These are phyloP conservation scores for Brachypteracias leptosomus DNA, from an alignment of 2,113 vertebrate species.

Conservation along the genomic window DNA sequence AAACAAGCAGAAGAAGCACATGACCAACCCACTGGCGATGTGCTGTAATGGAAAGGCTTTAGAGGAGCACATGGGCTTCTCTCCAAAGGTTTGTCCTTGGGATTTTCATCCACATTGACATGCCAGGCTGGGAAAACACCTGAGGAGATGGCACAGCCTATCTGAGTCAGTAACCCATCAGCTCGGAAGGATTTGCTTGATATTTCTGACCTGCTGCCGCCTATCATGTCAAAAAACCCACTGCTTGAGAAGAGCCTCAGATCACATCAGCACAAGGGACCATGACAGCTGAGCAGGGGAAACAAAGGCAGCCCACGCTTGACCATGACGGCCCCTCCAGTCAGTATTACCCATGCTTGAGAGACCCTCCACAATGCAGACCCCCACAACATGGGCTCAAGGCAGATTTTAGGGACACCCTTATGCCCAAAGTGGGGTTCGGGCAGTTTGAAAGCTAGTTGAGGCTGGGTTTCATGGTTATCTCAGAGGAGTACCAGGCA, in stretches of 20 bases:
- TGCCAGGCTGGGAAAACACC: background rate
- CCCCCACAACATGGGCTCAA: accelerated
- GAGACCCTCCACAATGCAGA: background rate
- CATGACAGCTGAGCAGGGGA: background rate
- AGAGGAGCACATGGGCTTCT: background rate
- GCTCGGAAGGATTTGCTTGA: background rate
- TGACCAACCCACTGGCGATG: accelerated
- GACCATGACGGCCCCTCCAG: background rate
- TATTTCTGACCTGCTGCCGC: conserved; percentile 9
- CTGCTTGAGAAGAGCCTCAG: background rate
- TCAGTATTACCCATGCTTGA: background rate
- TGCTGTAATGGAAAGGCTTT: background rate
- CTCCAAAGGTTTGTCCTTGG: background rate
- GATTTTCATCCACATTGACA: background rate
- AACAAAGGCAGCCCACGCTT: background rate
- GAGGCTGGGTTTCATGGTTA: background rate
- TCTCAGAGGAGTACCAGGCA: background rate
- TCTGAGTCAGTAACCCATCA: background rate
- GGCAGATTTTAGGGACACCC: background rate
- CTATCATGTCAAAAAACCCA: conserved; percentile 4
- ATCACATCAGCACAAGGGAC: background rate
- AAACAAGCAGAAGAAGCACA: background rate
- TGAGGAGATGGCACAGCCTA: background rate
- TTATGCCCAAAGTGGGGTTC: accelerated
- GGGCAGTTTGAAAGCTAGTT: background rate